Percentiles rank a stretch among this genome's conserved stretches.
phyloP scores from a whole-genome alignment of 2,888 invertebrate genomes.

The Osmoderma eremita region DNA sequence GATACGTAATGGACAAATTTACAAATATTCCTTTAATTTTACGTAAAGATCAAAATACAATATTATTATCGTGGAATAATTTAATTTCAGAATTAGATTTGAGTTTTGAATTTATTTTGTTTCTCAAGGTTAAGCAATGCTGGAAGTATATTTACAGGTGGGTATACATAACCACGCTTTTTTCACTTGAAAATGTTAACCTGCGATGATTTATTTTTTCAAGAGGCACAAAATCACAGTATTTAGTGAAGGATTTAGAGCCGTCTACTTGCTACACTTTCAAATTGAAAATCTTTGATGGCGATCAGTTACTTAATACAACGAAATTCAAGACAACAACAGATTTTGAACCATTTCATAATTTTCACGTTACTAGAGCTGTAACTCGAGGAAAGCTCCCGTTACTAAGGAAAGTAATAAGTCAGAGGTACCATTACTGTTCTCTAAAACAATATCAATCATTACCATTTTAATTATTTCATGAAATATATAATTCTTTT shows the following conservation, averaged over 20 bases:
- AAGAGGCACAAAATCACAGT: constrained; percentile 65
- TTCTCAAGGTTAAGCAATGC: constrained; percentile 50
- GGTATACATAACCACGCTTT: constrained; percentile 45
- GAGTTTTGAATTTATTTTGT: constrained; percentile 46
- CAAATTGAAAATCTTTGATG: constrained; percentile 59
- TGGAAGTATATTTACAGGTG: constrained; percentile 55
- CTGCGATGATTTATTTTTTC: constrained; percentile 44
- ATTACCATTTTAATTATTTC: constrained; percentile 4
- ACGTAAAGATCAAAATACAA: constrained; percentile 44
- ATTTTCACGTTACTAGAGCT: constrained; percentile 56
- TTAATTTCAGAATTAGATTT: constrained; percentile 40
- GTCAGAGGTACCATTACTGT: constrained; percentile 54
- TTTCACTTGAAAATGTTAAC: not conserved
- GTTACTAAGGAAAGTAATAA: constrained; percentile 57
- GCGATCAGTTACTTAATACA: constrained; percentile 57
- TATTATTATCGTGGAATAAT: constrained; percentile 52
- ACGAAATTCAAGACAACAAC: constrained; percentile 56
- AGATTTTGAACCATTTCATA: constrained; percentile 54
- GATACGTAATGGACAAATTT: constrained; percentile 41
- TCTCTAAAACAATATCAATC: too few relatives aligned
- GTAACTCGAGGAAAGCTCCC: constrained; percentile 55
- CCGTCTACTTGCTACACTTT: constrained; percentile 67
- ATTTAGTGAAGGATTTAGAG: constrained; percentile 63
- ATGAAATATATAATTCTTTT: too few relatives aligned
- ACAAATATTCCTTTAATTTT: constrained; percentile 46